A percentile compares a stretch with the other conserved stretches of the same genome.
These are phyloP conservation scores for Fabriciana adippe DNA, from an alignment of 2,888 invertebrate species.

Conservation along the genomic window DNA sequence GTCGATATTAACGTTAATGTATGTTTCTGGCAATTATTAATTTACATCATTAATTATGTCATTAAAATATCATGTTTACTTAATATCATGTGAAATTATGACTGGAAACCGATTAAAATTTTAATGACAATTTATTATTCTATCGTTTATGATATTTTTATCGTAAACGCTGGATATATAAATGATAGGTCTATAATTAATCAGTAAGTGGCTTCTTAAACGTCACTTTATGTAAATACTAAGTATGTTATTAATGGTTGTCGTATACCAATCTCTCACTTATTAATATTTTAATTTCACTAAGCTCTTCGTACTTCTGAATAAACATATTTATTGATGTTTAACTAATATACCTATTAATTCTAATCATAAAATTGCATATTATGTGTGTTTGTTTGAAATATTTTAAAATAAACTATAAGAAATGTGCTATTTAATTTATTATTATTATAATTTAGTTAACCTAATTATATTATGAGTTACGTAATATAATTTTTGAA, in stretches of 20 bases:
- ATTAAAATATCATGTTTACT: slow-evolving; percentile 16
- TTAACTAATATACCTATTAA: slow-evolving; percentile 2
- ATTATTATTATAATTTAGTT: not conserved
- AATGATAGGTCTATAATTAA: slow-evolving; percentile 13
- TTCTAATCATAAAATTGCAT: slow-evolving; percentile 5
- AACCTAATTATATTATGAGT: no score
- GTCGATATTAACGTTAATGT: not conserved
- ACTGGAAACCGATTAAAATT: slow-evolving; percentile 17
- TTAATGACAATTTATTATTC: slow-evolving; percentile 26
- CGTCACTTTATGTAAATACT: slow-evolving; percentile 30
- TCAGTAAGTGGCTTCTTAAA: slow-evolving; percentile 15
- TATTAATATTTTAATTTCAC: slow-evolving; percentile 16
- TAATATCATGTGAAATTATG: slow-evolving; percentile 10
- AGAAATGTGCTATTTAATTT: not conserved
- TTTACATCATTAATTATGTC: slow-evolving; percentile 25
- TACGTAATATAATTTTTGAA: no score
- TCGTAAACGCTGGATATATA: slow-evolving; percentile 4
- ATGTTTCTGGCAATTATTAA: slow-evolving; percentile 11
- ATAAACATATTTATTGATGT: slow-evolving; percentile 12
- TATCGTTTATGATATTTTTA: slow-evolving; percentile 11
- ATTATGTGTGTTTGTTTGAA: slow-evolving; percentile 7
- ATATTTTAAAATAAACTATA: not conserved
- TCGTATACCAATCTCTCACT: slow-evolving; percentile 8
- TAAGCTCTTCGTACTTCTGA: slow-evolving; percentile 6
- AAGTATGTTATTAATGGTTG: slow-evolving; percentile 26